Evolutionary conservation across 2,797 vertebrate genomes (phyloP), one percentile per base, ranked within the genome.

Genomic region (Spheniscus humboldti): DNA sequence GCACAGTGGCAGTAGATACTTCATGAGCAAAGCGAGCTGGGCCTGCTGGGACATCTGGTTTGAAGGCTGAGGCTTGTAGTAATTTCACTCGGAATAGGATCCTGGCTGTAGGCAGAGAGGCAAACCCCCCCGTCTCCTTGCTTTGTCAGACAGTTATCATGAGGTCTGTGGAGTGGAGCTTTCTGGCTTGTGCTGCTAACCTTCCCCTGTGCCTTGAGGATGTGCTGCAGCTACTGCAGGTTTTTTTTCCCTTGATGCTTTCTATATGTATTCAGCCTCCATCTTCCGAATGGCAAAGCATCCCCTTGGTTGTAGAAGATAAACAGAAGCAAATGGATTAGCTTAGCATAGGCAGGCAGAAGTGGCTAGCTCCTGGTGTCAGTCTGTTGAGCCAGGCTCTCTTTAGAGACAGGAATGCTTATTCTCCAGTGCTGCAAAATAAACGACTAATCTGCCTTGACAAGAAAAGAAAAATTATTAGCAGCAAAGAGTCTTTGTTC

Each of bases 351-450:
- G 66, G 23, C 18, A 22, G 31, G 82, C 62, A 78, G 85, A 69
- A 57, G 43, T 15, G 43, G 56, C 24, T 72, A 62, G 50, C 64
- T 83, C 33, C 57, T 62, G 23, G 57, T 76, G 69, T 88, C 62
- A 45, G 41, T 39, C 45, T 80, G 28, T 75, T 67, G 75, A 77
- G 57, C 41, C 72, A 78, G 82, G 31, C 33, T 92, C 24, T 56
- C 31, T 41, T 81, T 57, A 69, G 72, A 73, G 35, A 33, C 45
- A 47, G 35, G 43, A 90, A 59, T 53, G 30, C n/a, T 78, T 73
- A 11, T 84, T 62, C 55, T 79, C 55, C 59, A 78, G 57, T 37
- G 30, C 57, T 94, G 66, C 28, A 66, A 75, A 94, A 91, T 25
- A 56, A 88, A 43, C 74, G 80, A 45, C 30, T 67, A 47, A 56